Conservation (phyloP, 2,113 vertebrate genomes). For the Macaca mulatta region DNA sequence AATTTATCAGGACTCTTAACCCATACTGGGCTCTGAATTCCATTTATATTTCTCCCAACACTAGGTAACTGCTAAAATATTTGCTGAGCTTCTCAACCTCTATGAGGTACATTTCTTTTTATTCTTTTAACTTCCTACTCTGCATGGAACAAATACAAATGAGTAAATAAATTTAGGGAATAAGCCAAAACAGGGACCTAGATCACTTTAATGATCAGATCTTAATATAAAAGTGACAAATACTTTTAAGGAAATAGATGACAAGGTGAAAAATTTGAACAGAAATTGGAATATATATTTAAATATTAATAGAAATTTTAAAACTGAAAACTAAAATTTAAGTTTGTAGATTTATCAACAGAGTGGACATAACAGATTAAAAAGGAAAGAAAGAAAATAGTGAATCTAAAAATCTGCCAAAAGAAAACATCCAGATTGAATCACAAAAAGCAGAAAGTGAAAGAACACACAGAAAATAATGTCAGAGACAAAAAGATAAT, state of each 20-base stretch:
- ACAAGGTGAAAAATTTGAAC: background rate
- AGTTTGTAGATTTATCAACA: background rate
- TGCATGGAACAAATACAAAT: background rate
- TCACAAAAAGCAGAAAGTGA: background rate
- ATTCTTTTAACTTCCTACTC: background rate
- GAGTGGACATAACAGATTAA: background rate
- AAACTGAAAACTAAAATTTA: background rate
- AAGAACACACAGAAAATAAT: background rate
- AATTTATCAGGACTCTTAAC: background rate
- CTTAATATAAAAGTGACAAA: background rate
- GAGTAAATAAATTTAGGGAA: background rate
- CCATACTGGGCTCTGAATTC: background rate
- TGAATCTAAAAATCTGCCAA: background rate
- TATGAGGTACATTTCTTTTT: background rate
- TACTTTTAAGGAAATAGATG: background rate
- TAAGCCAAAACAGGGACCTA: background rate
- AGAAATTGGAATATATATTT: background rate
- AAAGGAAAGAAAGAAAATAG: background rate
- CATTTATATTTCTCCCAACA: background rate
- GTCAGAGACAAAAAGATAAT: background rate
- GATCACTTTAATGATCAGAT: background rate
- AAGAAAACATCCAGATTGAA: background rate
- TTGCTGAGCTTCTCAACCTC: background rate
- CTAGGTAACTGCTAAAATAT: background rate
- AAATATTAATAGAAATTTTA: background rate